phyloP scores from a whole-genome alignment of 2,797 vertebrate species.

The Emydoidea blandingii region DNA sequence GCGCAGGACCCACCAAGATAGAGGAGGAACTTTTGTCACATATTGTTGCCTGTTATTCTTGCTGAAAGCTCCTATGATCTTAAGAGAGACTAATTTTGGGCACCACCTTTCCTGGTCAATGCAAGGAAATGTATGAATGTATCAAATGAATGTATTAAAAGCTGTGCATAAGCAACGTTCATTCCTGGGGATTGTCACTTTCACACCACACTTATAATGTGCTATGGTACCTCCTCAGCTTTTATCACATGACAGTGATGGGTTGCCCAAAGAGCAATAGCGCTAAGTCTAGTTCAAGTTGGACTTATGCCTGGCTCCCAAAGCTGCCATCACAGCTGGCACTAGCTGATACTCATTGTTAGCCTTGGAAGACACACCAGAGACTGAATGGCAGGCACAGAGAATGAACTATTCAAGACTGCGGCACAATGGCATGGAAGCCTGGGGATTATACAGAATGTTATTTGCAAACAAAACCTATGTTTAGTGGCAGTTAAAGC shows the following conservation, averaged over 20 bases:
- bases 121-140: background rate
- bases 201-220: background rate
- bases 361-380: background rate
- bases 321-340: background rate
- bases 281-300: background rate
- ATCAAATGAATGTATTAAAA: slow-evolving; percentile 45
- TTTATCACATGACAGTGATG: slow-evolving; percentile 1
- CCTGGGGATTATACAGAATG: background rate
- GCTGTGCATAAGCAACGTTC: slow-evolving; percentile 16
- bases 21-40: no score
- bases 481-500: background rate
- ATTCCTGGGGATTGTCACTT: background rate
- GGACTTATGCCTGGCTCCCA: background rate
- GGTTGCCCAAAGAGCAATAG: background rate
- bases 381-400: background rate
- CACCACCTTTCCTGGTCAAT: slow-evolving; percentile 40
- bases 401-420: background rate
- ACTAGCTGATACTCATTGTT: background rate
- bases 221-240: slow-evolving; percentile 4
- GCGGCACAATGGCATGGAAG: background rate
- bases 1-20: no score
- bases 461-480: background rate
- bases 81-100: slow-evolving; percentile 32
- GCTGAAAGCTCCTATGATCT: slow-evolving; percentile 32
- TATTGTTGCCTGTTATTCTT: slow-evolving; percentile 13